Evolutionary conservation across 2,888 invertebrate genomes (phyloP).

Genomic region (Bimastos eiseni): DNA sequence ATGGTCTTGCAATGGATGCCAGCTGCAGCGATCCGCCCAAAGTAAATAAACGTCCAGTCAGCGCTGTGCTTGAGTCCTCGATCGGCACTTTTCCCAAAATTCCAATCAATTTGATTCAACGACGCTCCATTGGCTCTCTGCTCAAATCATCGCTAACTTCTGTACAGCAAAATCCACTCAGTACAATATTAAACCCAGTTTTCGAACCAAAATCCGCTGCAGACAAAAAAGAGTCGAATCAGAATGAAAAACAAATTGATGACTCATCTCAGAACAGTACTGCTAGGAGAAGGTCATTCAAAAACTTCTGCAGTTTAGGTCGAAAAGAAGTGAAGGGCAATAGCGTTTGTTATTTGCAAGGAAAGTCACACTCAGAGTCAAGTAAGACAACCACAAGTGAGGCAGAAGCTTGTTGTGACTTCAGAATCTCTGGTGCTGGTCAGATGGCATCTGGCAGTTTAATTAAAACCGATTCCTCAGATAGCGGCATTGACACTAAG

Average conservation of each 20-base stretch:
- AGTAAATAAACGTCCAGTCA: neutral
- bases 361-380: neutral
- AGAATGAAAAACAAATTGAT: neutral
- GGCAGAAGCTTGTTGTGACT: neutral
- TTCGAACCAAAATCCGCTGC: neutral
- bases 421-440: neutral
- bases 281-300: neutral
- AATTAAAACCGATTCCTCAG: neutral
- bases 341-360: neutral
- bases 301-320: neutral
- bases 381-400: neutral
- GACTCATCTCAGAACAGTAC: neutral
- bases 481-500: constrained; percentile 6
- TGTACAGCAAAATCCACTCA: neutral
- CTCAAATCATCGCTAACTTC: neutral
- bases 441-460: neutral
- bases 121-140: neutral
- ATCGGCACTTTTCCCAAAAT: neutral
- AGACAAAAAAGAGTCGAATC: neutral
- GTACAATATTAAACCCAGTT: neutral
- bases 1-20: neutral
- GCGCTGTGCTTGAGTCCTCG: neutral
- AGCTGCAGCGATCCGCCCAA: neutral
- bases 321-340: neutral
- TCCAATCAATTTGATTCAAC: neutral